These are phyloP conservation scores for Talpa occidentalis DNA, from an alignment of 2,113 vertebrate species.

Conservation along the genomic window DNA sequence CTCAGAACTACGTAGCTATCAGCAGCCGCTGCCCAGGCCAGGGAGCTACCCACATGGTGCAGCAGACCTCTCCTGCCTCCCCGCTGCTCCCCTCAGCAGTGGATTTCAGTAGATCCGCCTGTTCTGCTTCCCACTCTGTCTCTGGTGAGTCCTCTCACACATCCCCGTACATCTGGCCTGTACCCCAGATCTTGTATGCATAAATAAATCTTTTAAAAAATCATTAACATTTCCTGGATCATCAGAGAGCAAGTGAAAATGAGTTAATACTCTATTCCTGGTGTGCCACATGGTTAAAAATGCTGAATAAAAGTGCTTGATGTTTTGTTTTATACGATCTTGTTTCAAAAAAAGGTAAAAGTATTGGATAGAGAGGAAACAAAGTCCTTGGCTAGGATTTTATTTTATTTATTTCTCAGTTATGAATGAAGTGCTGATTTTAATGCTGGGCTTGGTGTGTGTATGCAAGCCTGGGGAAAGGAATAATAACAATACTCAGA, in stretches of 20 bases:
- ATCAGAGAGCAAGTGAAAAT: background rate
- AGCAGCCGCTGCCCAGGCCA: no score
- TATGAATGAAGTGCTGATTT: background rate
- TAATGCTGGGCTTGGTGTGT: background rate
- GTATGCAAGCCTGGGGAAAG: accelerated
- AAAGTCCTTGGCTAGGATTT: background rate
- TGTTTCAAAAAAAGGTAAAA: background rate
- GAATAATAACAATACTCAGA: accelerated
- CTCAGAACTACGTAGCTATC: no score
- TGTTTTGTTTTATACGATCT: background rate
- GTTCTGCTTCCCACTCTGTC: no score
- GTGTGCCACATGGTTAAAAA: background rate
- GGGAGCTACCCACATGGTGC: no score
- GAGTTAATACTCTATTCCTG: background rate
- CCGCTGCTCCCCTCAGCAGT: no score
- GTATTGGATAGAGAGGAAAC: background rate
- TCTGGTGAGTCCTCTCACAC: no score
- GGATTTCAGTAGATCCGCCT: no score
- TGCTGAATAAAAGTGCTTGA: background rate
- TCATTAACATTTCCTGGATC: background rate
- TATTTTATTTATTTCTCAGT: background rate
- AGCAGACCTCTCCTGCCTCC: no score
- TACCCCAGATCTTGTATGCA: no score
- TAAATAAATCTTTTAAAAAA: no score
- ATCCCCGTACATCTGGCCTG: no score